Conservation (phyloP, 1,140 invertebrate genomes). For the Choristoneura fumiferana region DNA sequence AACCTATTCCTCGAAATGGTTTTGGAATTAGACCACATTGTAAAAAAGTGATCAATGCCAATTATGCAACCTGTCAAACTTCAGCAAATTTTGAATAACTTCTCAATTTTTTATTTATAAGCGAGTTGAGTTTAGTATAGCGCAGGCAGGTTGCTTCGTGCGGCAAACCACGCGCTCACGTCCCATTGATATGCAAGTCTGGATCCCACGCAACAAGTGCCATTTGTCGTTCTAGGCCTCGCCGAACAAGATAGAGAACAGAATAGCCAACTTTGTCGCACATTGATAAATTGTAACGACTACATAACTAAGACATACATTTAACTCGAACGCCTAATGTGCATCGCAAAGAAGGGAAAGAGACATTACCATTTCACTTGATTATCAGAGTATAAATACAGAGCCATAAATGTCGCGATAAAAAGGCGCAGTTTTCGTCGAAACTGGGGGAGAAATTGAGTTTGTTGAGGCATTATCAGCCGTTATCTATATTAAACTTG, state of each 20-base stretch:
- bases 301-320: not conserved
- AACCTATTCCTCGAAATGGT: no score
- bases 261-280: not conserved
- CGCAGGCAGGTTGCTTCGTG: constrained; percentile 27
- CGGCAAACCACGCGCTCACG: constrained; percentile 49
- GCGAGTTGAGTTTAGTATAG: constrained; percentile 27
- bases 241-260: constrained; percentile 1
- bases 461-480: constrained; percentile 8
- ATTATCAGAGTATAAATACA: constrained; percentile 17
- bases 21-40: no score
- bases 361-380: constrained; percentile 11
- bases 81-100: no score
- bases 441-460: constrained; percentile 13
- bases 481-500: constrained; percentile 18
- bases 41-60: no score
- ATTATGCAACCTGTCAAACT: no score
- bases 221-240: constrained; percentile 31
- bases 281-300: not conserved
- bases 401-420: constrained; percentile 14
- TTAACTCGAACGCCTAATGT: not conserved
- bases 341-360: not conserved
- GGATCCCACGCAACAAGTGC: constrained; percentile 57
- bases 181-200: constrained; percentile 45
- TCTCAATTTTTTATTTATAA: constrained; percentile 1
- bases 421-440: constrained; percentile 8